Evolutionary conservation across 2,888 invertebrate genomes (phyloP).

Genomic region (Herminia tarsipennalis): DNA sequence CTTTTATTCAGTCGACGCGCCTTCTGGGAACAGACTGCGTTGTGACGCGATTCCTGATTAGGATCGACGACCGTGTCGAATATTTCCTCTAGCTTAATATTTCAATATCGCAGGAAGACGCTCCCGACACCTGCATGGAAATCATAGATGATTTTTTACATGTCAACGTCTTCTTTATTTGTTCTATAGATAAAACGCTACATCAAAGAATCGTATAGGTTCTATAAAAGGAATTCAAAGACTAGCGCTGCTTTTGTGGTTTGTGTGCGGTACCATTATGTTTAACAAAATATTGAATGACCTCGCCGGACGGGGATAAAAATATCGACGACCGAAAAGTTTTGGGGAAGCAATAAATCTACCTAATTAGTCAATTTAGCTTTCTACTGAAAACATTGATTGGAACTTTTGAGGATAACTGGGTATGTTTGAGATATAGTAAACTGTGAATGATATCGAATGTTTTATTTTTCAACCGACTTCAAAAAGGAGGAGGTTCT

Average conservation of each 20-base stretch:
- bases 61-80: conserved; percentile 58
- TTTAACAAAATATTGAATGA: conserved; percentile 69
- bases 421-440: conserved; percentile 64
- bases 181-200: conserved; percentile 49
- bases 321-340: conserved; percentile 68
- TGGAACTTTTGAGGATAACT: conserved; percentile 57
- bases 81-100: conserved; percentile 57
- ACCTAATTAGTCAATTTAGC: conserved; percentile 79
- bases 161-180: conserved; percentile 57
- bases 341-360: conserved; percentile 79
- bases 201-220: conserved; percentile 64
- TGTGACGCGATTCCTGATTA: conserved; percentile 75
- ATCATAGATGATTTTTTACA: conserved; percentile 44
- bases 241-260: conserved; percentile 49
- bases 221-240: conserved; percentile 64
- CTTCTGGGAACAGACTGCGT: conserved; percentile 64
- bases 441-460: no score
- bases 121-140: conserved; percentile 14
- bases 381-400: conserved; percentile 73
- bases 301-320: conserved; percentile 60
- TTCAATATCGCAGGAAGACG: conserved; percentile 58
- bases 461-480: no score
- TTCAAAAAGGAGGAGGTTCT: no score
- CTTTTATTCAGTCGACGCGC: conserved; percentile 68
- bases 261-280: conserved; percentile 51